Base-by-base conservation (phyloP, 2,888 invertebrate genomes). In the Choreutis nemorana region DNA sequence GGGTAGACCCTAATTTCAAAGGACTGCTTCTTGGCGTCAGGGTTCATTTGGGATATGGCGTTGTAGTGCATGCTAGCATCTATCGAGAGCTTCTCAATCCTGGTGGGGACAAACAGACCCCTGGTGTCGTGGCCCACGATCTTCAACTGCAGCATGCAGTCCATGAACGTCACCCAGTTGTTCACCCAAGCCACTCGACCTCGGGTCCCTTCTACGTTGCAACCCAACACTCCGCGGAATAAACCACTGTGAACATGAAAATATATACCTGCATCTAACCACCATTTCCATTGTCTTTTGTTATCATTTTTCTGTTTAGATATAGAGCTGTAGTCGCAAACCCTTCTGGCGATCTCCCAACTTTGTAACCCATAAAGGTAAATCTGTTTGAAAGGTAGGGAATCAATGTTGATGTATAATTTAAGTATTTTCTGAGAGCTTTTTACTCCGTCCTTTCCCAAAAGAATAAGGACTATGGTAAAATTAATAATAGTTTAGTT, bases 141-240 rank as follows among this genome's bases (percentile, higher is more conserved):
- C 45, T 86, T 83, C 45, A 91, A 84, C 63, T 96, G 95, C 8
- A 96, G 77, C 86, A 96, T 88, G 18, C 90, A 89, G 67, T 96
- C 95, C 71, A 96, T 83, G 61, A 93, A 93, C 2, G 90, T 83
- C 4, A 91, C 87, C 94, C 94, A 96, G 65, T 92, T 91, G 46
- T 87, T 87, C 27, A 83, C 80, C 93, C 93, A 94, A 29, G 80
- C 60, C 4, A 85, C 55, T 12, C 68, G 64, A 1, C 82, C 84
- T 2, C 68, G 64, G 2, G 66, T 73, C 15, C 81, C 82, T 35
- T 78, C 65, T 5, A 78, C 59, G 44, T 79, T 81, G 40, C 82
- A 78, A 4, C 77, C 73, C 3, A 78, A 44, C 2, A 87, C 75
- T 4, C 86, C 85, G 26, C 83, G 81, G 77, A 85, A 86, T 1